Conservation (phyloP, 2,113 vertebrate genomes). For the Genyomyrus donnyi region DNA sequence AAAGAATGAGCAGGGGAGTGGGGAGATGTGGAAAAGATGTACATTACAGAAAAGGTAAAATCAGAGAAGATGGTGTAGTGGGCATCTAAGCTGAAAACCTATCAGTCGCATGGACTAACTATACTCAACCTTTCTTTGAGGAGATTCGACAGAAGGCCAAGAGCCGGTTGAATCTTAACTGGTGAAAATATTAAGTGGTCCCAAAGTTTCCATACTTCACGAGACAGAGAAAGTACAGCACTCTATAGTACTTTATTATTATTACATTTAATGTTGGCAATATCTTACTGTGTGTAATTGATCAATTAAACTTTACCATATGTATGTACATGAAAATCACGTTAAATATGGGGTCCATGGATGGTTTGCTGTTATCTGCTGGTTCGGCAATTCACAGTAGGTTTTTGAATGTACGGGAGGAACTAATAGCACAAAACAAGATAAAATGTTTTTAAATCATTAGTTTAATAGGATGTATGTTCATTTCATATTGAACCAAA, state of each 20-base stretch:
- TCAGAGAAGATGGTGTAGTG: background rate
- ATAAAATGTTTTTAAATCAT: background rate
- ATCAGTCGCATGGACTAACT: background rate
- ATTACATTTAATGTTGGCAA: background rate
- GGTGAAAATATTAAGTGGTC: background rate
- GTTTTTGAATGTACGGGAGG: background rate
- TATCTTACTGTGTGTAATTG: background rate
- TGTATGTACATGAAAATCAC: background rate
- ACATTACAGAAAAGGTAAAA: background rate
- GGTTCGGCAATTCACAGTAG: background rate
- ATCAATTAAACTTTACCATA: background rate
- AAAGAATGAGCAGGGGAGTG: background rate
- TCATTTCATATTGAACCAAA: background rate
- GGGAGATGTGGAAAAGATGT: background rate
- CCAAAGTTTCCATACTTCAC: too few species aligned
- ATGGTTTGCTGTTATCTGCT: background rate
- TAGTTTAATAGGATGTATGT: background rate
- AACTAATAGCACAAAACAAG: background rate
- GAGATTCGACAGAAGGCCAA: background rate
- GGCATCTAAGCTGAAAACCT: background rate
- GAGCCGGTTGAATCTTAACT: background rate
- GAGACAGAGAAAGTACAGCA: too few species aligned
- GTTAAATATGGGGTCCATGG: background rate
- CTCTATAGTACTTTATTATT: background rate
- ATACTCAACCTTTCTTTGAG: background rate